Conservation (phyloP, 2,113 vertebrate genomes). For the Calidris pygmaea region DNA sequence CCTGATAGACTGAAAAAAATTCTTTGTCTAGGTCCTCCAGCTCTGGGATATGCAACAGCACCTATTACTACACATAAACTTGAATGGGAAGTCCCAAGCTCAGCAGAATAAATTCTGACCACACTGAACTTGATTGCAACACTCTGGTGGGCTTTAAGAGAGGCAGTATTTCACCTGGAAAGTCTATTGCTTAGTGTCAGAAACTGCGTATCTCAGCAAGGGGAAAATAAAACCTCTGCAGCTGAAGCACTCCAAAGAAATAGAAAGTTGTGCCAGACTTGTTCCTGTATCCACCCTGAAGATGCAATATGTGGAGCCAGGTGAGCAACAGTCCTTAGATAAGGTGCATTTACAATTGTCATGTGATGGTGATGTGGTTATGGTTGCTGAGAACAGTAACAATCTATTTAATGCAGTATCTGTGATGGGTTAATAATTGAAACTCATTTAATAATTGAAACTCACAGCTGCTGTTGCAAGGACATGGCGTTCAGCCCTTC, state of each 20-base stretch:
- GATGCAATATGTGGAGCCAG: fast-evolving
- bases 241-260: not conserved
- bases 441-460: slow-evolving; percentile 8
- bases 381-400: not conserved
- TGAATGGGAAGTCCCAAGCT: not conserved
- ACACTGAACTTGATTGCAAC: fast-evolving
- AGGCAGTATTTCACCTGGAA: not conserved
- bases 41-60: fast-evolving
- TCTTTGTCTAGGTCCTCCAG: not conserved
- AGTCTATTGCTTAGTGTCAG: not conserved
- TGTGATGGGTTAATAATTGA: not conserved
- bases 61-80: not conserved
- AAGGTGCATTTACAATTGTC: not conserved
- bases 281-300: not conserved
- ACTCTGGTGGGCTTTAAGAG: not conserved
- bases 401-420: not conserved
- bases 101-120: not conserved
- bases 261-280: not conserved
- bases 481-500: not conserved
- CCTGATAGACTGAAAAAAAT: not conserved
- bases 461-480: not conserved
- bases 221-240: not conserved
- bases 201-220: not conserved
- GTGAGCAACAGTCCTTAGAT: not conserved
- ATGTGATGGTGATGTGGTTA: not conserved